Percentiles rank a stretch among this genome's conserved stretches.
Conservation (phyloP, 2,113 vertebrate genomes). For the Leucopsar rothschildi region DNA sequence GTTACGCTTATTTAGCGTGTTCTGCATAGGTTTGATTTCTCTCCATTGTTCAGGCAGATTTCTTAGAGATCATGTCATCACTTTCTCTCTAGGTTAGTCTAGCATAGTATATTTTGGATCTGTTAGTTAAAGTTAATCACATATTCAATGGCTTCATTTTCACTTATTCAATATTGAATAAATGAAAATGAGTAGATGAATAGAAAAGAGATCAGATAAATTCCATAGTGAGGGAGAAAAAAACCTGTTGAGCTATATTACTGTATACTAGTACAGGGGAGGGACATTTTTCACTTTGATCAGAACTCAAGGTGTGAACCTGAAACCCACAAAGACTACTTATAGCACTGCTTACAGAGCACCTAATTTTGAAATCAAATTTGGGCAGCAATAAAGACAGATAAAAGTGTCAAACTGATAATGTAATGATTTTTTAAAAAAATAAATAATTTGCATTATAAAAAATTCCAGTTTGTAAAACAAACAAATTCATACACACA, state of each 20-base stretch:
- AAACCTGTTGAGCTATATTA: background rate
- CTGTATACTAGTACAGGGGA: background rate
- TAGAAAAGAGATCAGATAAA: background rate
- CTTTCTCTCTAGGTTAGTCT: background rate
- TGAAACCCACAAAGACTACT: background rate
- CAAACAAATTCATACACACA: accelerated
- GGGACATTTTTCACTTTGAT: background rate
- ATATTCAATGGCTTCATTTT: background rate
- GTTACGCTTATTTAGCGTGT: background rate
- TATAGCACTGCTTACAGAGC: background rate
- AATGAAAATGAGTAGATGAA: background rate
- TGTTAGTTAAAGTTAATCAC: background rate
- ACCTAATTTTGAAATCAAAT: background rate
- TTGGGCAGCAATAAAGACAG: background rate
- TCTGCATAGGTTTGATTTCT: background rate
- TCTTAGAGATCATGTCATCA: background rate
- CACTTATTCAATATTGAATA: background rate
- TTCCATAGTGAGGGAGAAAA: background rate
- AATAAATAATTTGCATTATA: background rate
- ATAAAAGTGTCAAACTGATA: background rate
- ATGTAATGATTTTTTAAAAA: accelerated
- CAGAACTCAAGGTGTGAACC: background rate
- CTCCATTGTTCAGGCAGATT: background rate
- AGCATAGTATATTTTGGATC: background rate
- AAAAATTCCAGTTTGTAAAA: background rate